A percentile compares a stretch with the other conserved stretches of the same genome.
Evolutionary conservation across 2,113 vertebrate species (phyloP).

Genomic region (Amphilophus citrinellus): DNA sequence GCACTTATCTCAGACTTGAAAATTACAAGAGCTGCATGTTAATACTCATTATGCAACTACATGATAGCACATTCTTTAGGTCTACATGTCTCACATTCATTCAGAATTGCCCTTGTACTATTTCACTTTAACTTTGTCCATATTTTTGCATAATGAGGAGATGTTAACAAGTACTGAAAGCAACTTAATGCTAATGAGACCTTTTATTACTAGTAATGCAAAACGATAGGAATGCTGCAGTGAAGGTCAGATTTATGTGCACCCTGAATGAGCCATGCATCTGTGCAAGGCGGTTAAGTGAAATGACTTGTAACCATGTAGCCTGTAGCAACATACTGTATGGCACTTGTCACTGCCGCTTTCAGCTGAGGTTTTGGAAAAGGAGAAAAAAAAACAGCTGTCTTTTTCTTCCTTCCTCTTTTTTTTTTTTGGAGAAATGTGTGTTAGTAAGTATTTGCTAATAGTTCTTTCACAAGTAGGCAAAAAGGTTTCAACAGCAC

Average conservation of each 20-base stretch:
- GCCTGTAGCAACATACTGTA: conserved; percentile 21
- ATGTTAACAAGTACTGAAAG: background rate
- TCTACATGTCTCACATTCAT: conserved; percentile 5
- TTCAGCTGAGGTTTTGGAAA: conserved; percentile 1
- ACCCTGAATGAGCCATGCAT: background rate
- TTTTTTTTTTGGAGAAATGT: conserved; percentile 6
- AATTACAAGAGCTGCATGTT: background rate
- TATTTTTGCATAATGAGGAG: conserved; percentile 6
- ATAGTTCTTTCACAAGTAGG: conserved; percentile 27
- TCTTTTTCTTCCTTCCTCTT: background rate
- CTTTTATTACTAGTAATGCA: background rate
- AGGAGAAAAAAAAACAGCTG: background rate
- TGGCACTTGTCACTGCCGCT: conserved; percentile 21
- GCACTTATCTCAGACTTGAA: background rate
- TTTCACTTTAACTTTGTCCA: background rate
- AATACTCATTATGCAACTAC: background rate
- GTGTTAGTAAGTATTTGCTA: conserved; percentile 5
- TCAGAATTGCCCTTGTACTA: conserved; percentile 2
- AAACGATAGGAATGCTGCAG: background rate
- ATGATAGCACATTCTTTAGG: background rate
- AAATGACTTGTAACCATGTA: background rate
- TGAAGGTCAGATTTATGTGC: background rate
- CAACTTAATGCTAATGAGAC: background rate
- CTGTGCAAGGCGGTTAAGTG: background rate
- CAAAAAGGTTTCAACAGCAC: conserved; percentile 71